Evolutionary conservation across 2,113 vertebrate species (phyloP).

Genomic region (Menidia beryllina): DNA sequence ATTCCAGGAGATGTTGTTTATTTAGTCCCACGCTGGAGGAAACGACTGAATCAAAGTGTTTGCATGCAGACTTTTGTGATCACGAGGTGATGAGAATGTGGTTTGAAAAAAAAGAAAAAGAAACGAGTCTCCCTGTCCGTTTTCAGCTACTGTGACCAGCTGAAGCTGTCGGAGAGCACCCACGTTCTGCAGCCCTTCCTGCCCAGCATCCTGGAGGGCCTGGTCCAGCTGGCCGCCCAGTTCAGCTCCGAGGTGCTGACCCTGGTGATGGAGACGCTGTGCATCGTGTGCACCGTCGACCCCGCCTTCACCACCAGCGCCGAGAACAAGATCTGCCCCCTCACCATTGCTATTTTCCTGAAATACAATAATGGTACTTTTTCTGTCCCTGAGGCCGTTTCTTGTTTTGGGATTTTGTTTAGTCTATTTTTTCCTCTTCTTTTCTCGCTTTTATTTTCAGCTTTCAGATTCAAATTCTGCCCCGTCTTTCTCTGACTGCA

Average conservation of each 20-base stretch:
- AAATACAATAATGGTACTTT: conserved; percentile 95
- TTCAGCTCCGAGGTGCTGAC: conserved; percentile 98
- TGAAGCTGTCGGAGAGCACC: conserved; percentile 95
- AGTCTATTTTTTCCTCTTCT: too few species aligned
- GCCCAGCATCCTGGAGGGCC: conserved; percentile 93
- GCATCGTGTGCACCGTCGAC: conserved; percentile 96
- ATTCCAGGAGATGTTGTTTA: too few species aligned
- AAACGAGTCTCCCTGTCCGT: not conserved
- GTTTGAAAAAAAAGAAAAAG: too few species aligned
- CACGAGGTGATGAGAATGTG: not conserved
- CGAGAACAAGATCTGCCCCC: conserved; percentile 97
- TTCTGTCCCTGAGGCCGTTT: not conserved
- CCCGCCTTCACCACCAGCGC: conserved; percentile 91
- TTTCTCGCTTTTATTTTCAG: too few species aligned
- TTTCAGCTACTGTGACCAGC: conserved; percentile 94
- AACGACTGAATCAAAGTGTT: too few species aligned
- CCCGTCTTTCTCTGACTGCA: too few species aligned
- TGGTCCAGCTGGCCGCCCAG: conserved; percentile 95
- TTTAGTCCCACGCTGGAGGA: too few species aligned
- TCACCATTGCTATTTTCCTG: conserved; percentile 97
- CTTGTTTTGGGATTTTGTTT: too few species aligned
- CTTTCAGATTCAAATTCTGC: too few species aligned
- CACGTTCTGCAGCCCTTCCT: conserved; percentile 95
- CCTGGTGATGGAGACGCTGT: conserved; percentile 97
- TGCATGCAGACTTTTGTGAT: too few species aligned